Evolutionary conservation across 2,113 vertebrate genomes (phyloP).

Genomic region (Trochalopteron elliotii): DNA sequence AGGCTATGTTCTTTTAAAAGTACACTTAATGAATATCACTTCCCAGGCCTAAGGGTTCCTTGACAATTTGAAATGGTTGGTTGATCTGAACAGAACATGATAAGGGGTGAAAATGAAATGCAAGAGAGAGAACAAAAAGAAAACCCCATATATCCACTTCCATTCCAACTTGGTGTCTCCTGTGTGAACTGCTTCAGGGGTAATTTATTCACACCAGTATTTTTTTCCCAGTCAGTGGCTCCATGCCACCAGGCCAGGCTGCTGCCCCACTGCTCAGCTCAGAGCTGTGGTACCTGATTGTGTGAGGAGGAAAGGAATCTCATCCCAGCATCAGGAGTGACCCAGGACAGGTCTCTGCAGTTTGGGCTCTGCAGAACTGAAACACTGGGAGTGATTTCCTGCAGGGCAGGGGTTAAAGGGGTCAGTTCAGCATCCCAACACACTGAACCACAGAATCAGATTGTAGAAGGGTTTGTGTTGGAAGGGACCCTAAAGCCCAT

Average conservation of each 20-base stretch:
- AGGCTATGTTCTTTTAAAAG: neutral
- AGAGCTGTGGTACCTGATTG: neutral
- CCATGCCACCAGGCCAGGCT: neutral
- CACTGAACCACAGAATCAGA: neutral
- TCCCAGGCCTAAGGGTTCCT: neutral
- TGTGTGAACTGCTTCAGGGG: neutral
- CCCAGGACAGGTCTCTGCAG: neutral
- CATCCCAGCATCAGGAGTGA: rapidly evolving
- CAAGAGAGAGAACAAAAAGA: neutral
- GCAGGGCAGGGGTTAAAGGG: neutral
- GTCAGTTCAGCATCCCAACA: neutral
- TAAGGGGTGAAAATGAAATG: neutral
- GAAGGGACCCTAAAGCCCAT: neutral
- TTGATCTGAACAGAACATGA: neutral
- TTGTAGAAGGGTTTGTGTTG: too few species aligned
- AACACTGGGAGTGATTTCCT: neutral
- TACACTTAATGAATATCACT: neutral
- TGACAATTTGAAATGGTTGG: neutral
- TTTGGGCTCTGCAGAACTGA: neutral
- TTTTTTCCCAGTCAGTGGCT: neutral
- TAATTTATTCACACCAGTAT: neutral
- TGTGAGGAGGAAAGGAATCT: neutral
- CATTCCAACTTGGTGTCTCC: neutral
- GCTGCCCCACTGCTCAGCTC: neutral
- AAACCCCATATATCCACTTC: neutral